phyloP scores from a whole-genome alignment of 2,888 invertebrate species.

The Amiota mariae region DNA sequence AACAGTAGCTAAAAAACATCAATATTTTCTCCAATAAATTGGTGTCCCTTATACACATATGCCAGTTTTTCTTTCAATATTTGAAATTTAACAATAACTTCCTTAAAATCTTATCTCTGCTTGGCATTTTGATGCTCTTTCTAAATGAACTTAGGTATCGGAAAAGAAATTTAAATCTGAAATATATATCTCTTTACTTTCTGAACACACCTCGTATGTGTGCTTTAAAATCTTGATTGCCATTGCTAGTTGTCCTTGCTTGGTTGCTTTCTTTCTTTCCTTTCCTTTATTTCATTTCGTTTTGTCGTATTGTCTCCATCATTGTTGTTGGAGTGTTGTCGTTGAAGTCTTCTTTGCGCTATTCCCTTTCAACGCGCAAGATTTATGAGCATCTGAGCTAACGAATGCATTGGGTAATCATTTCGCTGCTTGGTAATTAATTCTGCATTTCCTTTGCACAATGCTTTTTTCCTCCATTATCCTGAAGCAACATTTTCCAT shows the following conservation, averaged over 20 bases:
- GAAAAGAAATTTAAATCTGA: no score
- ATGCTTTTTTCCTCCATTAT: constrained; percentile 10
- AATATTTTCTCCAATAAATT: no score
- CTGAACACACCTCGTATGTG: no score
- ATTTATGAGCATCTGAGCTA: constrained; percentile 64
- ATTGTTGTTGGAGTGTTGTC: constrained; percentile 40
- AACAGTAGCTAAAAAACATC: no score
- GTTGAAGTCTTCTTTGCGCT: constrained; percentile 5
- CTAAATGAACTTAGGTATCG: no score
- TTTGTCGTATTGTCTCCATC: constrained; percentile 28
- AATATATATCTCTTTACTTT: no score
- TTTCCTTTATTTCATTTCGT: not conserved
- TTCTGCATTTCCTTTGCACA: constrained; percentile 57
- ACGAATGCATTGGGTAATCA: constrained; percentile 59
- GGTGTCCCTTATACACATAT: no score
- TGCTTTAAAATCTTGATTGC: no score
- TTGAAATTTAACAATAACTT: no score
- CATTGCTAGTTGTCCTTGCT: not conserved
- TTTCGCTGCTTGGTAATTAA: constrained; percentile 67
- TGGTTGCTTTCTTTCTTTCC: not conserved
- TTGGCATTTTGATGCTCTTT: no score
- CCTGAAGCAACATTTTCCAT: constrained; percentile 11
- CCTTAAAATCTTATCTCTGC: no score
- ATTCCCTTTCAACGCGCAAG: constrained; percentile 42
- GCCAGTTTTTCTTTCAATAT: no score